Base-by-base conservation (phyloP, 2,797 vertebrate genomes). In the Eutrigla gurnardus region DNA sequence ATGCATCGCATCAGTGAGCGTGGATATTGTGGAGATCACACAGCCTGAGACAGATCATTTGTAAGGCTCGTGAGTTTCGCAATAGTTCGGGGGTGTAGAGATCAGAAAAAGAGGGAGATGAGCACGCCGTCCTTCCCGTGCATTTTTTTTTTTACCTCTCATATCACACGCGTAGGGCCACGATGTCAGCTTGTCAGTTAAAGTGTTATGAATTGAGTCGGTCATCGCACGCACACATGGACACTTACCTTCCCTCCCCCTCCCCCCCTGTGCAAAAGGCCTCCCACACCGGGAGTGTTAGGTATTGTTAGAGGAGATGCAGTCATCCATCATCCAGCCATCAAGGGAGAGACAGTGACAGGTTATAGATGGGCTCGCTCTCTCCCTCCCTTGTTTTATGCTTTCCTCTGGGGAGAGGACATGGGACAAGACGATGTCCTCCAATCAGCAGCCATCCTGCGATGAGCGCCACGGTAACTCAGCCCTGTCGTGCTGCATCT, bases 261-360 rank as follows among this genome's bases (percentile, higher is more conserved):
- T 2, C 25, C 25, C 25, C 25, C 70, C 75, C 73, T 4, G 61
- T 67, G 68, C 61, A 70, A 67, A 65, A 86, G 84, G 83, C 78
- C 68, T 76, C 80, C 81, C 81, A 78, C 86, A 71, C 58, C 54
- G 84, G 85, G 82, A 81, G 75, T 73, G 81, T 84, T 86, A 45
- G 81, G 77, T 84, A 78, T 89, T 89, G 88, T 92, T 88, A 69
- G 84, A 78, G 85, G 75, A 64, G 84, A 84, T 88, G 83, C 76
- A 81, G 85, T 93, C 89, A 93, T 95, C 90, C 87, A 92, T 94
- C 93, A 94, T 82, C 60, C 84, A 77, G 79, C 74, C 84, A 89
- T 91, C 92, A 90, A 89, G 85, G 78, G 82, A 86, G 72, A 83
- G 86, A 87, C 77, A 65, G 71, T 86, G 92, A 90, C 91, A 93